Base-by-base conservation (phyloP, 2,113 vertebrate genomes). In the Panthera uncia region DNA sequence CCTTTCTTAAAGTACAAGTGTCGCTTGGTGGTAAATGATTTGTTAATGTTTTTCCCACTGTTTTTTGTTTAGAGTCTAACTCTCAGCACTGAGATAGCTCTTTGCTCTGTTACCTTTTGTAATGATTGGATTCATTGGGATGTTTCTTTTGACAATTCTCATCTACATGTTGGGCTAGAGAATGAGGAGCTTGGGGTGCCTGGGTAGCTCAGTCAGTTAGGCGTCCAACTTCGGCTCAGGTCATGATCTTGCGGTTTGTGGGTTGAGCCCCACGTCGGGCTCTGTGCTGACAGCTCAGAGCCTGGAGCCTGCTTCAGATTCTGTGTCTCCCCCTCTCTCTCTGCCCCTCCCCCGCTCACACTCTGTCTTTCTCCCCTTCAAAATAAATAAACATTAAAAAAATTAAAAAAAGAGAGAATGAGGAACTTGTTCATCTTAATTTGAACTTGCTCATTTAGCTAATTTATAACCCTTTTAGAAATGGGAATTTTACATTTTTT, bases 71-170 rank as follows among this genome's bases (percentile, higher is more conserved):
- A 88, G 27, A 69, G 41, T 65, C 50, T 76, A 19, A 33, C 2
- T 50, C 61, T 80, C 25, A 55, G 29, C 33, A 69, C 61, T 41
- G 69, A 91, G 65, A 19, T n/a, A 33, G 38, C 36, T 38, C 76
- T 76, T 65, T 94, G 52, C 68, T 61, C 1, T 33, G 0, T 92
- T 84, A 33, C 23, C 4, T 81, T 79, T 80, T 21, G 23, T 45
- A 88, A 23, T n/a, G 27, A 78, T 55, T 83, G 48, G 21, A 7
- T 83, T 86, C n/a, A 4, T 57, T 85, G 66, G 14, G 8, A 1
- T 68, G 48, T 78, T 76, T 95, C 78, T 76, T 11, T 4, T 89
- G 65, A 96, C 45, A 85, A 9, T 95, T 95, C 63, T 95, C 45
- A 27, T 57, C 25, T 82, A 23, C 33, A 41, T 45, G n/a, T 57